Evolutionary conservation across 92 coral and sea anemone genomes (phyloP).

Genomic region (Zoanthus solanderi): DNA sequence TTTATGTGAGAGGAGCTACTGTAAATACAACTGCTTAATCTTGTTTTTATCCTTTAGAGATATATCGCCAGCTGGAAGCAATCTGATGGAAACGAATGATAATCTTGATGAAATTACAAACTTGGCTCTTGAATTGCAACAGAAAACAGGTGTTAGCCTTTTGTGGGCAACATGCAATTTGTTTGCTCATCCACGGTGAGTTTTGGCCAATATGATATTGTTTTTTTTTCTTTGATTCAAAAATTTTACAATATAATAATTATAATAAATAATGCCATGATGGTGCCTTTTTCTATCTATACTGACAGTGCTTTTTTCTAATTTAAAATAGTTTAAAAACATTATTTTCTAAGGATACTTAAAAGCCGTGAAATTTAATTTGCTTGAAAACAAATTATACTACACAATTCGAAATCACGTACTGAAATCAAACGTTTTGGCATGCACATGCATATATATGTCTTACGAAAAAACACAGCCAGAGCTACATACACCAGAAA

Average conservation of each 20-base stretch:
- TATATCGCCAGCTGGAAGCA: constrained; percentile 81
- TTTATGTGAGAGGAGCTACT: not conserved
- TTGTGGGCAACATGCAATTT: constrained; percentile 93
- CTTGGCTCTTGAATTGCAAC: constrained; percentile 79
- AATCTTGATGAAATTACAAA: constrained; percentile 89
- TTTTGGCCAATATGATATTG: not conserved
- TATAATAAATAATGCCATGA: too few species aligned
- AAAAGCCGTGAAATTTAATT: too few species aligned
- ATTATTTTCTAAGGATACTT: too few species aligned
- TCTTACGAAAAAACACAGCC: too few species aligned
- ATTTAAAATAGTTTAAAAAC: too few species aligned
- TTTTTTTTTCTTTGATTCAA: not conserved
- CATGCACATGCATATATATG: too few species aligned
- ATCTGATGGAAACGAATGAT: constrained; percentile 81
- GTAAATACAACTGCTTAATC: not conserved
- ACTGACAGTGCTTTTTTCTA: too few species aligned
- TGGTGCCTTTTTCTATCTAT: too few species aligned
- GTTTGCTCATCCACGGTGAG: constrained; percentile 84
- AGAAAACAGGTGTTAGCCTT: constrained; percentile 78
- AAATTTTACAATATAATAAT: not conserved
- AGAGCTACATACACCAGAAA: too few species aligned
- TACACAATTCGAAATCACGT: too few species aligned
- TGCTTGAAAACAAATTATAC: too few species aligned
- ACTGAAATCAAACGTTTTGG: too few species aligned
- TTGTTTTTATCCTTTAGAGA: constrained; percentile 56